Conservation (phyloP, 1,140 invertebrate species). For the Brachionus plicatilis region DNA sequence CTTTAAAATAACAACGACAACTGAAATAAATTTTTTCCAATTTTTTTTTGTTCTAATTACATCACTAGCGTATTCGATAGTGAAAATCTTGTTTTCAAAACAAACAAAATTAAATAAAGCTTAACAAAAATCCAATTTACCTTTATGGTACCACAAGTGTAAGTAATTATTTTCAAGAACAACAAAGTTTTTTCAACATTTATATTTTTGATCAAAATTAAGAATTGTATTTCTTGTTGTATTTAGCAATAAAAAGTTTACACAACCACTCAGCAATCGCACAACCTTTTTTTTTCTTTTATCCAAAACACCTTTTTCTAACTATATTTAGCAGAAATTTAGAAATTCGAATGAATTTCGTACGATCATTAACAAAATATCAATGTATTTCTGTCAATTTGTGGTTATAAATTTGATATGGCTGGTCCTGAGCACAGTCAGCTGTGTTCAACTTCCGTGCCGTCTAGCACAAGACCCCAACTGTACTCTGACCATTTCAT, state of each 20-base stretch:
- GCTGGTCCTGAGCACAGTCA: not conserved
- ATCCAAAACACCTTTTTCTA: not conserved
- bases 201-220: not conserved
- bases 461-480: not conserved
- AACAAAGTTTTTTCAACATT: not conserved
- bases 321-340: not conserved
- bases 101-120: not conserved
- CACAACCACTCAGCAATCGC: not conserved
- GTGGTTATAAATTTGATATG: not conserved
- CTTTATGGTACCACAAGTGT: not conserved
- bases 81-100: not conserved
- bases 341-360: constrained; percentile 27
- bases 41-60: not conserved
- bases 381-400: not conserved
- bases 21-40: not conserved
- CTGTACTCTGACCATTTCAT: not conserved
- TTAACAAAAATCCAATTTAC: not conserved
- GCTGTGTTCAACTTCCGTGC: not conserved
- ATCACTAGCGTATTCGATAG: not conserved
- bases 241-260: not conserved
- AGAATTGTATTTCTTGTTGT: constrained; percentile 6
- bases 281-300: not conserved
- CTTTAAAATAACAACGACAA: not conserved
- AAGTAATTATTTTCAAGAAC: not conserved
- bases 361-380: not conserved